Conservation (phyloP, 2,797 vertebrate species). For the Xiphorhynchus erythropygius region DNA sequence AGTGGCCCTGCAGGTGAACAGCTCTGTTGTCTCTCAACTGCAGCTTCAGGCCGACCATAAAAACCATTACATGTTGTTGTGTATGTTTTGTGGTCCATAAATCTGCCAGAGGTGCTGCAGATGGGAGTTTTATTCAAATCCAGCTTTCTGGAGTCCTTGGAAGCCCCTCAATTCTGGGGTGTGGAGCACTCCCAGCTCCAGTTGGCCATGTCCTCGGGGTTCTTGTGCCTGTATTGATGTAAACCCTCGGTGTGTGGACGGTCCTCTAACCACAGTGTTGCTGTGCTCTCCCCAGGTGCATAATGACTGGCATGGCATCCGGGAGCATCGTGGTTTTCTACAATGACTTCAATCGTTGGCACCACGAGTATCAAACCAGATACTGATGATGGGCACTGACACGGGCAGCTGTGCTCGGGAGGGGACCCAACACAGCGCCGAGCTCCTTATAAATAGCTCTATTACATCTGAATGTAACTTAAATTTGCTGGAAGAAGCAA, state of each 20-base stretch:
- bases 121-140: neutral
- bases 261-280: neutral
- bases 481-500: conserved; percentile 81
- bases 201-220: rapidly evolving
- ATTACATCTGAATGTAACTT: conserved; percentile 86
- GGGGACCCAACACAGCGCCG: neutral
- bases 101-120: neutral
- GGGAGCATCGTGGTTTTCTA: conserved; percentile 99
- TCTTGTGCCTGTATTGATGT: neutral
- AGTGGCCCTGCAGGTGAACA: neutral
- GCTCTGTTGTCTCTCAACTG: neutral
- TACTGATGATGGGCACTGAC: conserved; percentile 81
- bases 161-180: neutral
- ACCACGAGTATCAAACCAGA: conserved; percentile 95
- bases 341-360: conserved; percentile 98
- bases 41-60: neutral
- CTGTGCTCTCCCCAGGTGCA: conserved; percentile 81
- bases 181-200: neutral
- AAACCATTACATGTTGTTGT: rapidly evolving
- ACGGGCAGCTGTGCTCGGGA: neutral
- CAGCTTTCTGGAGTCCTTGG: neutral
- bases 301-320: conserved; percentile 96
- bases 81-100: rapidly evolving
- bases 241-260: neutral
- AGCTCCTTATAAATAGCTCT: conserved; percentile 66